Base-by-base conservation (phyloP, 2,888 invertebrate species). In the Lycia hirtaria region DNA sequence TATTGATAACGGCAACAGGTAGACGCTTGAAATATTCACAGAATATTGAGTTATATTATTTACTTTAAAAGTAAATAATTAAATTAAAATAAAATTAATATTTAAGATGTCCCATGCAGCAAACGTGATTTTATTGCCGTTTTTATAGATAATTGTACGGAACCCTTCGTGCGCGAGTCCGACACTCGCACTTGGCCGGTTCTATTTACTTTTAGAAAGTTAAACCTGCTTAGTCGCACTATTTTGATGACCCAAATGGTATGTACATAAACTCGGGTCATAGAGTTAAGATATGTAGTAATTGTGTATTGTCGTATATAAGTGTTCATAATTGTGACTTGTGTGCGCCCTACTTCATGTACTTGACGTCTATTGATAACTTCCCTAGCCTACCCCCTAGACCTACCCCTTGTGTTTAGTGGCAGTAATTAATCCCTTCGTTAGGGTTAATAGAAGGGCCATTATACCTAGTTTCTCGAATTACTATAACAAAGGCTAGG, bases 351-450 rank as follows among this genome's bases (percentile, higher is more conserved):
- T 28, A 41, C 26, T 22, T 17, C 7, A 14, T 10, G 10, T 37
- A 40, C 41, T 35, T 26, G 24, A 55, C 24, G 30, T 30, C 14
- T 56, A 56, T 56, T 50, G 56, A 56, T 38, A 56, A 10, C 10
- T 35, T 19, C 30, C 32, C 44, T n/a, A 37, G 19, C 37, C 24
- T 41, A 41, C 40, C 45, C 41, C 49, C n/a, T n/a, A n/a, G n/a
- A n/a, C n/a, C n/a, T n/a, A n/a, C n/a, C 48, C 26, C 38, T 33
- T 56, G 50, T 56, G 44, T 50, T 56, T 56, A 56, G 56, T 32
- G 17, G 17, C 15, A 26, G 37, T 50, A 50, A 56, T 56, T 50
- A 50, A 43, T 28, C 37, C 56, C 49, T 28, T 50, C 38, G 56
- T 56, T 56, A 44, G 32, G 37, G 22, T 17, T 56, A 49, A 44